A percentile compares a stretch with the other conserved stretches of the same genome.
These are phyloP conservation scores for Epistrophella euchroma DNA, from an alignment of 2,888 invertebrate genomes.

Conservation along the genomic window DNA sequence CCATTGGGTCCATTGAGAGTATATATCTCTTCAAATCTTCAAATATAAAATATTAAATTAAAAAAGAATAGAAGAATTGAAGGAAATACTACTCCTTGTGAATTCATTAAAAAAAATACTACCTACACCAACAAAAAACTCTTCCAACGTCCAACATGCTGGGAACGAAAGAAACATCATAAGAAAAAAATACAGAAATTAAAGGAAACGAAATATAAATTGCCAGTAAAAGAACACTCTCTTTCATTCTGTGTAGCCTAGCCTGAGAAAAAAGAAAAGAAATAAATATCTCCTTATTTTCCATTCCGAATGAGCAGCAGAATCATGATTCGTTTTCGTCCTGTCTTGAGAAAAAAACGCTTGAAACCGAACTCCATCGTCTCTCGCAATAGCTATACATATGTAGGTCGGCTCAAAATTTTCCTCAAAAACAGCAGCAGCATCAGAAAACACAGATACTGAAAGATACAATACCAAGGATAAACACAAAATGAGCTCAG, in stretches of 20 bases:
- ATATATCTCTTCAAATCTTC: slow-evolving; percentile 2
- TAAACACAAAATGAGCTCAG: slow-evolving; percentile 32
- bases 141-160: background rate
- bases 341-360: slow-evolving; percentile 23
- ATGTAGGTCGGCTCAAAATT: slow-evolving; percentile 43
- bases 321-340: background rate
- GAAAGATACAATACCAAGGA: slow-evolving; percentile 51
- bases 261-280: background rate
- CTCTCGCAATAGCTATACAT: slow-evolving; percentile 1
- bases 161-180: background rate
- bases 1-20: slow-evolving; percentile 48
- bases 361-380: slow-evolving; percentile 45
- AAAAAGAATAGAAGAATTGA: slow-evolving; percentile 14
- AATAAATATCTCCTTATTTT: slow-evolving; percentile 52
- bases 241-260: slow-evolving; percentile 3
- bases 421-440: slow-evolving; percentile 25
- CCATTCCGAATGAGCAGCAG: slow-evolving; percentile 36
- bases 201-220: slow-evolving; percentile 34
- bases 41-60: slow-evolving; percentile 59
- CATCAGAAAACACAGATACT: slow-evolving; percentile 50
- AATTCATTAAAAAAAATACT: slow-evolving; percentile 32
- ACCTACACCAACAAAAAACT: background rate
- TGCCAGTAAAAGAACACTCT: slow-evolving; percentile 14
- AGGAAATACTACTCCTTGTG: slow-evolving; percentile 31
- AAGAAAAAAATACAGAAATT: slow-evolving; percentile 25